Evolutionary conservation across 1,140 invertebrate species (phyloP).

Genomic region (Neuroterus valhalla): DNA sequence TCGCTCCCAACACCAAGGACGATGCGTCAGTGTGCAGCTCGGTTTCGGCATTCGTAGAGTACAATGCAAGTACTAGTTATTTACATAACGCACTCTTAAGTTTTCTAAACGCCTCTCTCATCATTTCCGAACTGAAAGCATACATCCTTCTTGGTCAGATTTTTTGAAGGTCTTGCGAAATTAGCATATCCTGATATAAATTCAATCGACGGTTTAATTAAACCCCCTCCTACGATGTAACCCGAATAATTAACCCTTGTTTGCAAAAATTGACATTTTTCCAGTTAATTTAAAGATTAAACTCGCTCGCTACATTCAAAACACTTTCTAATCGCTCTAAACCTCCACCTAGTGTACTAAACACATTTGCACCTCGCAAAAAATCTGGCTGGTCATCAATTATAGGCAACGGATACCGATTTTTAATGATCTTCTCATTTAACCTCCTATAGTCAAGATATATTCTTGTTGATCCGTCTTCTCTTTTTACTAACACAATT

Average conservation of each 20-base stretch:
- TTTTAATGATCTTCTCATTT: neutral
- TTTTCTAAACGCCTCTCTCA: conserved; percentile 15
- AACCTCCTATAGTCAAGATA: neutral
- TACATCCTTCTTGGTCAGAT: conserved; percentile 3
- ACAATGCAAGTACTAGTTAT: conserved; percentile 7
- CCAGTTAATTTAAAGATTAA: conserved; percentile 37
- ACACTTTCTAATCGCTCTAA: conserved; percentile 48
- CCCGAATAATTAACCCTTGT: conserved; percentile 62
- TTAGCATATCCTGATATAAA: conserved; percentile 28
- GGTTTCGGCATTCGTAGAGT: conserved; percentile 11
- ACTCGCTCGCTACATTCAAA: conserved; percentile 52
- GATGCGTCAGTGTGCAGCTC: too few relatives aligned
- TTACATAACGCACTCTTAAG: conserved; percentile 26
- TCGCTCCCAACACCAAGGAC: neutral
- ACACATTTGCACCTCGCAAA: too few relatives aligned
- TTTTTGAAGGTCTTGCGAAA: conserved; percentile 28
- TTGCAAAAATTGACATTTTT: conserved; percentile 26
- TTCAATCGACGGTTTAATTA: conserved; percentile 49
- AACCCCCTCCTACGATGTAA: conserved; percentile 53
- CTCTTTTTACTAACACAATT: too few relatives aligned
- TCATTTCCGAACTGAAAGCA: too few relatives aligned
- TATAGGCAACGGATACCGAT: neutral
- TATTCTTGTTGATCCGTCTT: neutral
- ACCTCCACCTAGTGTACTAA: neutral
- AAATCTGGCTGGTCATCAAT: neutral